A percentile compares a stretch with the other conserved stretches of the same genome.
Conservation (phyloP, 2,888 invertebrate genomes). For the Crocallis elinguaria region DNA sequence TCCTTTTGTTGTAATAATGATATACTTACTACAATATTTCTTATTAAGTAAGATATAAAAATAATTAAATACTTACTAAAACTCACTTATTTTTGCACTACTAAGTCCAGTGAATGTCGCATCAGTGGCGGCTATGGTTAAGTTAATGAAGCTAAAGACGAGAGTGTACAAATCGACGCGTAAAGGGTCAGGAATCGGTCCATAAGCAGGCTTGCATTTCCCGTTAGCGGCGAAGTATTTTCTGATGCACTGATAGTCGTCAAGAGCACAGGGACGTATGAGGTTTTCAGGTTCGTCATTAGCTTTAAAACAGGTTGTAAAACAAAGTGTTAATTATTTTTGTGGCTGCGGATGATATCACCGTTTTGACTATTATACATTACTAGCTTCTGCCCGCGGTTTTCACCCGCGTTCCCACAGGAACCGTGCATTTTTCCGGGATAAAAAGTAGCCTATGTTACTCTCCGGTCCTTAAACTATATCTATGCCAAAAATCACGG, state of each 20-base stretch:
- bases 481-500: no score
- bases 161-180: conserved; percentile 11
- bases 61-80: conserved; percentile 27
- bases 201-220: conserved; percentile 33
- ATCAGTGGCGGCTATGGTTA: conserved; percentile 23
- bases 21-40: no score
- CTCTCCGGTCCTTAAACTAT: no score
- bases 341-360: no score
- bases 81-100: conserved; percentile 17
- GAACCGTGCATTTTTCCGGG: no score
- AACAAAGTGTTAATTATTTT: no score
- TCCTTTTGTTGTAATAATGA: no score
- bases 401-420: no score
- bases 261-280: conserved; percentile 37
- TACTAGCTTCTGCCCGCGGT: no score
- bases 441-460: no score
- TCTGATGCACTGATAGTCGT: conserved; percentile 43
- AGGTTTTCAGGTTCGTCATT: conserved; percentile 29
- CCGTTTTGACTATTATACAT: no score
- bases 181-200: conserved; percentile 30
- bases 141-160: conserved; percentile 31
- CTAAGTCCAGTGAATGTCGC: conserved; percentile 16
- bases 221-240: conserved; percentile 38
- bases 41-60: no score
- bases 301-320: conserved; percentile 1